Base-by-base conservation (phyloP, 1,140 invertebrate species). In the Papilio dardanus region DNA sequence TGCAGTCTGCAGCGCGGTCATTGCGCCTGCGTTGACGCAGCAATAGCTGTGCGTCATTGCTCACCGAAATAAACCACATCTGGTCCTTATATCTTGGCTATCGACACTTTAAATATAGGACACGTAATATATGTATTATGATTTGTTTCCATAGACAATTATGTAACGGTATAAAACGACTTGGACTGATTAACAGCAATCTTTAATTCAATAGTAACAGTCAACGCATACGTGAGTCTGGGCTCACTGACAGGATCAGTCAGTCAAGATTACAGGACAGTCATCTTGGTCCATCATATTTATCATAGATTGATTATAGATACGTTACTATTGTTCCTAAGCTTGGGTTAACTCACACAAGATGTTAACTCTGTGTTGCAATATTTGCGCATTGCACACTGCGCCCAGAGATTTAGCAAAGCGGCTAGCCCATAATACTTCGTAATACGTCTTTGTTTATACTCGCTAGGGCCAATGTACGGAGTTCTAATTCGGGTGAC, bases 381-480 rank as follows among this genome's bases (percentile, higher is more conserved):
- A 54, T 73, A 19, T 37, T 37, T 69, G 31, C 67, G 67, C 42
- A 58, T 5, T 54, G 30, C 33, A 4, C 42, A 58, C 42, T 73
- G 46, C 31, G 31, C 14, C 46, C 21, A 69, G 71, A 21, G 71
- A 73, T 31, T 54, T 54, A 54, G 42, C 42, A 58, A 73, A 54
- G 14, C 42, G 71, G 28, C 40, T 24, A 71, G 37, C 42, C 40
- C 37, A 42, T 50, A 71, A 71, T 37, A 50, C 69, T 19, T 31
- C 46, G 71, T 73, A 21, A 58, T 73, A 28, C 71, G 30, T 30
- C 71, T 73, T 73, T 73, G 71, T 73, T 73, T 73, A 73, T 46
- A 54, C 16, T 73, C 46, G 30, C 46, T 33, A 54, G 71, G 71
- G 71, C 71, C 71, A 73, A 54, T 73, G 46, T 35, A 58, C 71